A percentile compares a stretch with the other conserved stretches of the same genome.
Evolutionary conservation across 2,113 vertebrate genomes (phyloP).

Genomic region (Taurulus bubalis): DNA sequence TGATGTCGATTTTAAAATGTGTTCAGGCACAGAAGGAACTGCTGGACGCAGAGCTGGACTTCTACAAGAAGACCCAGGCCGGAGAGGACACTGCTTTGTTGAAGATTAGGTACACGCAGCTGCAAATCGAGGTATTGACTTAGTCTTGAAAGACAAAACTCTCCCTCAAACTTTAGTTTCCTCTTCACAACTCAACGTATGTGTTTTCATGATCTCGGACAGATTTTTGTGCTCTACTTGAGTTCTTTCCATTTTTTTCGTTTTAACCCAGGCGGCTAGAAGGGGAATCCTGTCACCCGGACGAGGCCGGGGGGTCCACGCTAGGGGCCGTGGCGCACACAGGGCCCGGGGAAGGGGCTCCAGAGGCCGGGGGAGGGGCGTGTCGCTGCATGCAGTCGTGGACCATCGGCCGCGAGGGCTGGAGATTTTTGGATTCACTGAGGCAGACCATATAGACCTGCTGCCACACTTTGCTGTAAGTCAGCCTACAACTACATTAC

Average conservation of each 20-base stretch:
- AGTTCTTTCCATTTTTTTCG: background rate
- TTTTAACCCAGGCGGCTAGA: constrained; percentile 89
- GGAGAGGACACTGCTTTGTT: constrained; percentile 96
- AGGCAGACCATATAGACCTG: constrained; percentile 91
- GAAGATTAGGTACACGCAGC: constrained; percentile 92
- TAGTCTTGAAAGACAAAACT: background rate
- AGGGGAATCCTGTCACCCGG: constrained; percentile 91
- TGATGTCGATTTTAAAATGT: constrained; percentile 33
- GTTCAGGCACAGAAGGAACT: constrained; percentile 95
- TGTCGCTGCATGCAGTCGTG: constrained; percentile 88
- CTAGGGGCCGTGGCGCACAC: constrained; percentile 86
- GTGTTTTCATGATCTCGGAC: background rate
- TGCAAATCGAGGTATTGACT: constrained; percentile 91
- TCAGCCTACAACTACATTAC: constrained; percentile 31
- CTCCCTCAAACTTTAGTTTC: background rate
- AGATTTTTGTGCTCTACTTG: background rate
- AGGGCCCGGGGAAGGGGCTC: constrained; percentile 88
- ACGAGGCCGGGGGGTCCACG: constrained; percentile 87
- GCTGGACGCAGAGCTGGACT: constrained; percentile 95
- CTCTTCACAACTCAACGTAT: background rate
- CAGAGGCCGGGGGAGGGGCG: constrained; percentile 88
- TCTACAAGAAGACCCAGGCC: constrained; percentile 96
- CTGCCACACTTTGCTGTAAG: constrained; percentile 98
- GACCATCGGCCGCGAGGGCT: constrained; percentile 94
- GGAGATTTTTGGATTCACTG: constrained; percentile 91